Percentiles rank a stretch among this genome's conserved stretches.
phyloP scores from a whole-genome alignment of 2,113 vertebrate genomes.

The Rhea pennata region DNA sequence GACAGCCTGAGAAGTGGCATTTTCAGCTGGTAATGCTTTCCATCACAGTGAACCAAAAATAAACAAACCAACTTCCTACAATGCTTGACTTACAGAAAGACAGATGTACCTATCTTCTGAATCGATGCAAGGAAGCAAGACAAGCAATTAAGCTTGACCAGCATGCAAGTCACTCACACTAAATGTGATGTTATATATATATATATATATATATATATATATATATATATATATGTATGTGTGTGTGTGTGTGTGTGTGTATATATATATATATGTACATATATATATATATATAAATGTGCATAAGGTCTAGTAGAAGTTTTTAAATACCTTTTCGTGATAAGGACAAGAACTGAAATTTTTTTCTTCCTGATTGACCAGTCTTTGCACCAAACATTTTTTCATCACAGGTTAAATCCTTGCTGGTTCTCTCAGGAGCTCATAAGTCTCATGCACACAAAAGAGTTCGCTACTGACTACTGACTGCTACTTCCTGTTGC shows the following conservation, averaged over 20 bases:
- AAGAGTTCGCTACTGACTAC: background rate
- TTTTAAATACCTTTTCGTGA: background rate
- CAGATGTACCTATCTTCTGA: background rate
- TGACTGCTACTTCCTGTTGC: background rate
- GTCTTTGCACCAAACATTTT: background rate
- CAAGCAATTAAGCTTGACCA: background rate
- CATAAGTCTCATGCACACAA: background rate
- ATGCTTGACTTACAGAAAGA: background rate
- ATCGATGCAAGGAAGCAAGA: background rate
- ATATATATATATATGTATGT: too few relatives aligned
- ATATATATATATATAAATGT: rapidly evolving
- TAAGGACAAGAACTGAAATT: background rate
- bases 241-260: too few relatives aligned
- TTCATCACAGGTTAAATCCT: background rate
- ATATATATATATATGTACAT: rapidly evolving
- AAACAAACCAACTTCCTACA: background rate
- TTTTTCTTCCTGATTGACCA: background rate
- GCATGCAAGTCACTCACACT: background rate
- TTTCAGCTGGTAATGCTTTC: background rate
- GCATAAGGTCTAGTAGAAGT: background rate
- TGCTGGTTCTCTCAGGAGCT: background rate
- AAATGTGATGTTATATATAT: rapidly evolving
- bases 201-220: background rate
- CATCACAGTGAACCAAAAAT: background rate
- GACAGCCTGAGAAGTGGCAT: background rate